Percentiles rank a stretch among this genome's conserved stretches.
These are phyloP conservation scores for Thamnophis sirtalis DNA, from an alignment of 2,113 vertebrate genomes.

Conservation along the genomic window DNA sequence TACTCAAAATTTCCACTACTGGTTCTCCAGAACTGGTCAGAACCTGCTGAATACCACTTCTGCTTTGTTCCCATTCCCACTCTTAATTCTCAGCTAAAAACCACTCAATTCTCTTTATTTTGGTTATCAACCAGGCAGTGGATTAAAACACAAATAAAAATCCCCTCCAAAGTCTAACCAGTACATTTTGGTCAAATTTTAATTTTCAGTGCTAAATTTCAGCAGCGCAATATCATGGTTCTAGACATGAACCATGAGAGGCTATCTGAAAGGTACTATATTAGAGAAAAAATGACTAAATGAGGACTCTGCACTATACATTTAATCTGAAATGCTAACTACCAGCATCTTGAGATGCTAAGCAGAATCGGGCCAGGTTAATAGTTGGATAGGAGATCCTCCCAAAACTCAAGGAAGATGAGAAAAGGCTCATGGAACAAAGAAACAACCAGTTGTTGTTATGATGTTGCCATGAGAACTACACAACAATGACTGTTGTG, in stretches of 20 bases:
- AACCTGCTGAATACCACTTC: too few relatives aligned
- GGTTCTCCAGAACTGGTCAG: too few relatives aligned
- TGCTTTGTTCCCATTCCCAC: neutral
- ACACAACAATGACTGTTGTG: neutral
- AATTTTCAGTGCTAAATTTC: neutral
- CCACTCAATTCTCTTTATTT: neutral
- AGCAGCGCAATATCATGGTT: neutral
- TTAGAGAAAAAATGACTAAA: neutral
- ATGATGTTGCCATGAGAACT: neutral
- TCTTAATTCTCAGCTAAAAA: neutral
- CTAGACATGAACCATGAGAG: neutral
- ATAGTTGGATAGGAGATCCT: neutral
- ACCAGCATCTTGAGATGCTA: neutral
- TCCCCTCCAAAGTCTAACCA: neutral
- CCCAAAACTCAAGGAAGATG: neutral
- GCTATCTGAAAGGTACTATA: neutral
- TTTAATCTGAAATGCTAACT: neutral
- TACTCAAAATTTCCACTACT: too few relatives aligned
- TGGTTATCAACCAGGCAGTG: neutral
- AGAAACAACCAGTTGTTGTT: neutral
- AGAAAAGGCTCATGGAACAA: neutral
- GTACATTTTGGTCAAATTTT: neutral
- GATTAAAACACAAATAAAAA: neutral
- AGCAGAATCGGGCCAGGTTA: neutral
- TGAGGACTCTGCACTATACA: neutral